Percentiles rank a stretch among this genome's conserved stretches.
phyloP scores from a whole-genome alignment of 2,113 vertebrate species.

The Etheostoma cragini region DNA sequence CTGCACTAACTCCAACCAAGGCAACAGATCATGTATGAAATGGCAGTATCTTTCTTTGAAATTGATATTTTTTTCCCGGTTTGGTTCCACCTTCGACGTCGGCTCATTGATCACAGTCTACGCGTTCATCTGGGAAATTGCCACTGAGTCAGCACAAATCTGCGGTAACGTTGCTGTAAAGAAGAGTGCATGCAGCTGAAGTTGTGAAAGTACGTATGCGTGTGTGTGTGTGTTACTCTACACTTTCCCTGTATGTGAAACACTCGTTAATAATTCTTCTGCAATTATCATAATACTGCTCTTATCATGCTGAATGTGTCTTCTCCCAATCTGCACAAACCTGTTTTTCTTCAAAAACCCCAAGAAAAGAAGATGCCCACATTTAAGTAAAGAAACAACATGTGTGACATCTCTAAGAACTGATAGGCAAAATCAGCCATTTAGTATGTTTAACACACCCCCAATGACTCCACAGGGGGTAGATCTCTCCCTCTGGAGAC shows the following conservation, averaged over 20 bases:
- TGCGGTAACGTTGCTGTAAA: not conserved
- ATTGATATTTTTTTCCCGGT: not conserved
- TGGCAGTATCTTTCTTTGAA: constrained; percentile 8
- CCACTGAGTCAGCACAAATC: constrained; percentile 44
- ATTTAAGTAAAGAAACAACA: not conserved
- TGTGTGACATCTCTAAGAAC: not conserved
- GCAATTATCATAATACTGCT: constrained; percentile 8
- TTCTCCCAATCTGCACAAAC: not conserved
- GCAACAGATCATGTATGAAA: constrained; percentile 14
- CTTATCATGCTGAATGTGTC: constrained; percentile 2
- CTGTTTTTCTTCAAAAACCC: not conserved
- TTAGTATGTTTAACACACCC: not conserved
- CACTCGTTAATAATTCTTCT: constrained; percentile 17
- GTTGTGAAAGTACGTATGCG: constrained; percentile 1
- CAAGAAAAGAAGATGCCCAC: not conserved
- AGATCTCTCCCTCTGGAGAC: not conserved
- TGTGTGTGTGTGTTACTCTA: not conserved
- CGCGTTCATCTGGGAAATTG: constrained; percentile 51
- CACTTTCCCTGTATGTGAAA: not conserved
- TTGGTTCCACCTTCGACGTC: constrained; percentile 13
- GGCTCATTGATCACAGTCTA: constrained; percentile 39
- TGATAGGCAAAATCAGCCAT: not conserved
- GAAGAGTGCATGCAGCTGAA: constrained; percentile 13
- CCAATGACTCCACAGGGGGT: not conserved
- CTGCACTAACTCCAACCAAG: not conserved